phyloP scores from a whole-genome alignment of 2,113 vertebrate species.

The Muntiacus muntjak region DNA sequence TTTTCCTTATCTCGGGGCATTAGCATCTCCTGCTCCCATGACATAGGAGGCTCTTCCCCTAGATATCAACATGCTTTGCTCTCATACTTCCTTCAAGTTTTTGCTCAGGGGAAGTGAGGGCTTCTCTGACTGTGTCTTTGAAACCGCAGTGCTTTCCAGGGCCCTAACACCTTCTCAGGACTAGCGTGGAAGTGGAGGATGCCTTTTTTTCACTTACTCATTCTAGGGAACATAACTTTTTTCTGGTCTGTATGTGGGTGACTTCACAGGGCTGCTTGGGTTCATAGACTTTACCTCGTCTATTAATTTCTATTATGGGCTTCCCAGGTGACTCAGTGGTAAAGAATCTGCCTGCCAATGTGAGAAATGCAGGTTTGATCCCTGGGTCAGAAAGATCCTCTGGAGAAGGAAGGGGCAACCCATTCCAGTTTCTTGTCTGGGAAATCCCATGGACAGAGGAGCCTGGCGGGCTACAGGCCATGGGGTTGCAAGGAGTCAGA shows the following conservation, averaged over 20 bases:
- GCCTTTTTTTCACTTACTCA: neutral
- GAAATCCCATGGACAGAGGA: neutral
- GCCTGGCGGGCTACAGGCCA: neutral
- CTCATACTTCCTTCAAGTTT: neutral
- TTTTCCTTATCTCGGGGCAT: neutral
- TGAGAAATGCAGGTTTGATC: neutral
- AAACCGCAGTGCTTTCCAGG: neutral
- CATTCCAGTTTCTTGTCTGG: neutral
- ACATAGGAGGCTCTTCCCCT: neutral
- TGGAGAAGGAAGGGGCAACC: neutral
- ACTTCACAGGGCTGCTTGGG: neutral
- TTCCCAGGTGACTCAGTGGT: neutral
- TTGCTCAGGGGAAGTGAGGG: neutral
- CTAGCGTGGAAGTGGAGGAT: neutral
- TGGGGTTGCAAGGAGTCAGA: neutral
- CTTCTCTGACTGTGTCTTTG: neutral
- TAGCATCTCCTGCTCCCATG: neutral
- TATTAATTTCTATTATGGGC: neutral
- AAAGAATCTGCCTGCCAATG: neutral
- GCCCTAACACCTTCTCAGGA: neutral
- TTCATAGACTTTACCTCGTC: neutral
- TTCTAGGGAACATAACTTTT: neutral
- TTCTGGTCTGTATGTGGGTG: neutral
- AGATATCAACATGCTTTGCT: neutral
- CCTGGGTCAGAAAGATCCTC: neutral